Base-by-base conservation (phyloP, 2,888 invertebrate species). In the Emmelina monodactyla region DNA sequence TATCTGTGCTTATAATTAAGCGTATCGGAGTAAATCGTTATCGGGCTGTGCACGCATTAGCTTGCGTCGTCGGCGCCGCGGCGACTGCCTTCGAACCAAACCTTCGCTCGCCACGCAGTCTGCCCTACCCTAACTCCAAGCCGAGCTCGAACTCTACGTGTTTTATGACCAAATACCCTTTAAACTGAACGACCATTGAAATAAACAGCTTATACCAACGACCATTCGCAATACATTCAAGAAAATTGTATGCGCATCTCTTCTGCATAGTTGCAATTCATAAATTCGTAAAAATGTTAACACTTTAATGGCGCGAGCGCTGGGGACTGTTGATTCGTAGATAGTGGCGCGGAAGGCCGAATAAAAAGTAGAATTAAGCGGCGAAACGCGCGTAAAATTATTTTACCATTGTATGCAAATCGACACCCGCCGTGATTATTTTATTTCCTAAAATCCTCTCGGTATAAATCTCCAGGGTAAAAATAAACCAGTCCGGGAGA, bases 331-430 rank as follows among this genome's bases (percentile, higher is more conserved):
- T 72, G 79, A 78, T 78, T 73, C 76, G 72, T 79, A 78, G 78
- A 79, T 78, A 79, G 71, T 25, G 71, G 62, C 65, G 64, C 67
- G 63, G 67, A 72, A 75, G 67, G 62, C 64, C 65, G 65, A 71
- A 78, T 72, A 78, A 79, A 79, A 79, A 76, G 72, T 70, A 76
- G 63, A 78, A 75, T 75, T 73, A 76, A 79, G 62, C 73, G 69
- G 68, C 71, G 72, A 75, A 76, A 78, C 76, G 72, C 79, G 79
- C 79, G 79, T 79, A 79, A 79, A 79, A 79, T 79, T 79, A 79
- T 79, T 78, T 79, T 78, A 73, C 79, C 79, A 79, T 79, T 79
- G 79, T 79, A 79, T 79, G 79, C 79, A 79, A 79, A 79, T 79
- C 66, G 51, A 64, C 59, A 63, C 62, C 62, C 55, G 68, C 65